Evolutionary conservation across 2,113 vertebrate genomes (phyloP).

Genomic region (Rhadina sibilatrix): DNA sequence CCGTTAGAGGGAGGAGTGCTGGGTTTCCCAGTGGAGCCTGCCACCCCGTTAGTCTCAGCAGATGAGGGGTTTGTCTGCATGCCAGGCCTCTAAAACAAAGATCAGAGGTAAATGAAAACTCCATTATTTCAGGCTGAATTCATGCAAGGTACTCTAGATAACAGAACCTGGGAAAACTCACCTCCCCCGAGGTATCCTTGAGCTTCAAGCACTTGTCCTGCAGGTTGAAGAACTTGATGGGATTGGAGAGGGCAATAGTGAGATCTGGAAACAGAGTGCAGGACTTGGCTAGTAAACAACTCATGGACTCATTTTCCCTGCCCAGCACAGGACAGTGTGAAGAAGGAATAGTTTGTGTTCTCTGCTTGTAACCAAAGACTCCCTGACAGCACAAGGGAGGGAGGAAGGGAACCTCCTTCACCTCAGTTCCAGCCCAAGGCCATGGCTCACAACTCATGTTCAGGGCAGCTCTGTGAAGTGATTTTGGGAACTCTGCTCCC

Average conservation of each 20-base stretch:
- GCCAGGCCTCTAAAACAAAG: slow-evolving; percentile 58
- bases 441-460: not conserved
- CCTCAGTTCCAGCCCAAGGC: not conserved
- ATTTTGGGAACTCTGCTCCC: not conserved
- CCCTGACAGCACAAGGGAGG: not conserved
- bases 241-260: slow-evolving; percentile 79
- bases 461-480: not conserved
- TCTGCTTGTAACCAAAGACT: not conserved
- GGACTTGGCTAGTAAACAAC: not conserved
- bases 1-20: slow-evolving; percentile 17
- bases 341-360: not conserved
- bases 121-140: not conserved
- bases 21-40: not conserved
- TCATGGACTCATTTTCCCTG: not conserved
- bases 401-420: not conserved
- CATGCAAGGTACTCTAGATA: not conserved
- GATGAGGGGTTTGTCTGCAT: not conserved
- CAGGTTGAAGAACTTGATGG: slow-evolving; percentile 78
- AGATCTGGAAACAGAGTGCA: slow-evolving; percentile 58
- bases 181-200: slow-evolving; percentile 61
- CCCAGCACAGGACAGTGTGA: not conserved
- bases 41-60: slow-evolving; percentile 43
- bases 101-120: not conserved
- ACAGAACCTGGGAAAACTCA: slow-evolving; percentile 1
- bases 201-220: slow-evolving; percentile 70